Conservation (phyloP, 2,113 vertebrate species). For the Smithornis capensis region DNA sequence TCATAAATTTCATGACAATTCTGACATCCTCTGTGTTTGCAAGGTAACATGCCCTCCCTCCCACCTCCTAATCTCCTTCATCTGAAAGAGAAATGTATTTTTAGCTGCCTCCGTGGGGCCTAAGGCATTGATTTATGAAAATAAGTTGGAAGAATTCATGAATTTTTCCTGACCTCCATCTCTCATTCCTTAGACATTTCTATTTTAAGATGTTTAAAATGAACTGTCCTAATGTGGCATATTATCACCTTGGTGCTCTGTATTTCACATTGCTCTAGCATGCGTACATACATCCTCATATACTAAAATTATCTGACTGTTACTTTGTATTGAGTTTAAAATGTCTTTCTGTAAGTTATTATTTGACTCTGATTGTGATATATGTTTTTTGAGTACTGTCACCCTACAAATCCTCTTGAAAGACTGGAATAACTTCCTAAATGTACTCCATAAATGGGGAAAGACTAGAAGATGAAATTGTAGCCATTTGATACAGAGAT, state of each 20-base stretch:
- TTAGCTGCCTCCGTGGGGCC: slow-evolving; percentile 71
- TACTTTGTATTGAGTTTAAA: slow-evolving; percentile 10
- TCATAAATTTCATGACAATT: slow-evolving; percentile 40
- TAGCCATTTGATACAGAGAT: background rate
- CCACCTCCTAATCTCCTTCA: slow-evolving; percentile 75
- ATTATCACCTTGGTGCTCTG: slow-evolving; percentile 70
- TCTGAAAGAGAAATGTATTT: slow-evolving; percentile 79
- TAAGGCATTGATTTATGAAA: slow-evolving; percentile 80
- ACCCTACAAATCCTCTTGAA: slow-evolving; percentile 6
- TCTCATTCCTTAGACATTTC: slow-evolving; percentile 74
- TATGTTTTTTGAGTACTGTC: background rate
- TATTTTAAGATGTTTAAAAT: slow-evolving; percentile 77
- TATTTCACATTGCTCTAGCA: slow-evolving; percentile 36
- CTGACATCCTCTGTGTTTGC: slow-evolving; percentile 37
- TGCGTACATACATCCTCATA: background rate
- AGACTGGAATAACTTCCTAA: background rate
- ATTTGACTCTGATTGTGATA: slow-evolving; percentile 8
- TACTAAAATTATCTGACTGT: slow-evolving; percentile 17
- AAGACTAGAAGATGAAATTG: slow-evolving; percentile 15
- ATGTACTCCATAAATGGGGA: background rate
- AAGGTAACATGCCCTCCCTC: slow-evolving; percentile 61
- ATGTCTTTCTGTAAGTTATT: background rate
- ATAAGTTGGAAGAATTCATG: slow-evolving; percentile 75
- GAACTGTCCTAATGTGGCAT: slow-evolving; percentile 72
- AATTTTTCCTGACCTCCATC: slow-evolving; percentile 76